phyloP scores from a whole-genome alignment of 2,888 invertebrate genomes.

The Himalopsyche kuldschensis region DNA sequence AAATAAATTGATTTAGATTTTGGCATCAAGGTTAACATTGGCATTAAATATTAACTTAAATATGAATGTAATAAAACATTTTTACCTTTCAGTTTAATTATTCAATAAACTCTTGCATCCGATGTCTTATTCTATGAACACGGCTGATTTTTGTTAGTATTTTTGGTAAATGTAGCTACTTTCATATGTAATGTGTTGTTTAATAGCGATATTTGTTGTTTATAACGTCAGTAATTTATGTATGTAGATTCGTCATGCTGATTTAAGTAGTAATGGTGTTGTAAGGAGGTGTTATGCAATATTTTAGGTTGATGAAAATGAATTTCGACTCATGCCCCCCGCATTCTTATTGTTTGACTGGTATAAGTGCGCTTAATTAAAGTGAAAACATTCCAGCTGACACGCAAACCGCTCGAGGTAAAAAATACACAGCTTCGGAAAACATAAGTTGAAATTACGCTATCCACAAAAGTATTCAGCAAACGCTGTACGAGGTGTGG shows the following conservation, averaged over 20 bases:
- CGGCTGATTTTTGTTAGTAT: too few species aligned
- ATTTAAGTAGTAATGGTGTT: neutral
- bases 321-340: neutral
- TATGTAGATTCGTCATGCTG: neutral
- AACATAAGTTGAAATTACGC: neutral
- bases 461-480: neutral
- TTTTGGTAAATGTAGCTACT: too few species aligned
- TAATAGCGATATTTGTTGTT: too few species aligned
- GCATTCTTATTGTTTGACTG: neutral
- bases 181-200: too few species aligned
- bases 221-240: too few species aligned
- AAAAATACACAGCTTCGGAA: neutral
- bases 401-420: neutral
- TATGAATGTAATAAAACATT: too few species aligned
- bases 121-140: too few species aligned
- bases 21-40: too few species aligned
- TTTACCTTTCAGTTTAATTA: too few species aligned
- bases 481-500: neutral
- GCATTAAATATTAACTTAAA: too few species aligned
- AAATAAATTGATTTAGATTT: too few species aligned
- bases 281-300: neutral
- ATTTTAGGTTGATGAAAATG: neutral
- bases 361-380: neutral
- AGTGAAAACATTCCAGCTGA: neutral
- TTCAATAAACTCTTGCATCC: too few species aligned